Percentiles rank a stretch among this genome's conserved stretches.
Conservation (phyloP, 2,113 vertebrate genomes). For the Cathartes aura region DNA sequence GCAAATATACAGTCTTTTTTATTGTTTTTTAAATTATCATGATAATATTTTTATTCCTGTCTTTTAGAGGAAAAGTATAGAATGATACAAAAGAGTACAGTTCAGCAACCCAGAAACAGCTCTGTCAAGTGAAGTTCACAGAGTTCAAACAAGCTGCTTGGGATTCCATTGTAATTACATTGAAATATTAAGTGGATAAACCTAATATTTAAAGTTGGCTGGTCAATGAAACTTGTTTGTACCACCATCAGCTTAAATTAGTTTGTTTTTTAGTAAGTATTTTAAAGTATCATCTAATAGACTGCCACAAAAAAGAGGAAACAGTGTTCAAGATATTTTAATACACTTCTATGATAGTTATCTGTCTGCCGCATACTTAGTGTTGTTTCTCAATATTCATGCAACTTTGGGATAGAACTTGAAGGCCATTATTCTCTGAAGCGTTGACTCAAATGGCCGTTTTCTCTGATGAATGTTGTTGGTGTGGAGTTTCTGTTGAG, state of each 20-base stretch:
- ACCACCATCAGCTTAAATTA: neutral
- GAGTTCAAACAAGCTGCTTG: neutral
- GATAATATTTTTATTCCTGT: neutral
- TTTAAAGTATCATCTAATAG: neutral
- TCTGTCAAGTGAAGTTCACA: neutral
- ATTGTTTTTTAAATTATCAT: neutral
- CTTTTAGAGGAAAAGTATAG: neutral
- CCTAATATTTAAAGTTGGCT: neutral
- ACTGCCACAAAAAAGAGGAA: neutral
- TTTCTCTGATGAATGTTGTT: constrained; percentile 12
- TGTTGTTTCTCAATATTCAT: neutral
- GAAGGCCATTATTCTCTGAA: neutral
- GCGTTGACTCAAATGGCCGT: neutral
- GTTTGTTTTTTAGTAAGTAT: neutral
- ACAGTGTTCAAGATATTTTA: neutral
- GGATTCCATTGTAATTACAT: neutral
- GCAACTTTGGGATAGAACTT: neutral
- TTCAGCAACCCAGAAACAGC: neutral
- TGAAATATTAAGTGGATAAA: neutral
- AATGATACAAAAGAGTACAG: neutral
- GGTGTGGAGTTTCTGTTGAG: constrained; percentile 50
- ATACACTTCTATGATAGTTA: neutral
- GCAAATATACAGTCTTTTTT: neutral
- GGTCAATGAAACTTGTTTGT: neutral
- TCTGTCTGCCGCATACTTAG: neutral